Evolutionary conservation across 2,888 invertebrate species (phyloP).

Genomic region (Machimus atricapillus): DNA sequence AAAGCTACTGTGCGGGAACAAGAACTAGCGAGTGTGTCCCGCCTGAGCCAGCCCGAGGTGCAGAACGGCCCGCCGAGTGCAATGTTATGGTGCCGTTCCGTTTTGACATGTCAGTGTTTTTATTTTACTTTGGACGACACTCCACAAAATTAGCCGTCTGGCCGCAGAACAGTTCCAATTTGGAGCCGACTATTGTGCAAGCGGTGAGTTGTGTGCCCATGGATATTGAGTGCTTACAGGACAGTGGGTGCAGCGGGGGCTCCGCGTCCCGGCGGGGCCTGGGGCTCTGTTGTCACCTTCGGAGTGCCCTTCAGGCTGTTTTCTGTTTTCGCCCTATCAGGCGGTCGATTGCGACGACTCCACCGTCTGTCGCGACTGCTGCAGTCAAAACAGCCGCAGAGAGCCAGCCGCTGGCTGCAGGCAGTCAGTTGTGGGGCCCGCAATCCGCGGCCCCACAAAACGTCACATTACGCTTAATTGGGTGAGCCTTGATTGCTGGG

Average conservation of each 20-base stretch:
- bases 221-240: not conserved
- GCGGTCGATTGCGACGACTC: slow-evolving; percentile 28
- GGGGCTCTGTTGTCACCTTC: slow-evolving; percentile 10
- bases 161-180: slow-evolving; percentile 22
- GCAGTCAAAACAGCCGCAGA: not conserved
- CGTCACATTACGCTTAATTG: not conserved
- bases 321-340: not conserved
- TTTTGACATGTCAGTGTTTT: slow-evolving; percentile 43
- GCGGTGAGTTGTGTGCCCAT: not conserved
- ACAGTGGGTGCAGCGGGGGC: too few relatives aligned
- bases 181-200: not conserved
- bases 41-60: not conserved
- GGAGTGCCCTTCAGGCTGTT: slow-evolving; percentile 33
- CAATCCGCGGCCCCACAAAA: not conserved
- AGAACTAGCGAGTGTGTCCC: not conserved
- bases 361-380: not conserved
- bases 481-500: not conserved
- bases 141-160: slow-evolving; percentile 16
- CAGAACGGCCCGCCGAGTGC: slow-evolving; percentile 23
- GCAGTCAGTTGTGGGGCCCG: not conserved
- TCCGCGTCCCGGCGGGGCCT: not conserved
- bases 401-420: not conserved
- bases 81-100: slow-evolving; percentile 42
- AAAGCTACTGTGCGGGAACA: not conserved
- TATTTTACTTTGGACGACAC: not conserved